Percentiles rank a stretch among this genome's conserved stretches.
Conservation (phyloP, 2,113 vertebrate species). For the Oncorhynchus clarkii region DNA sequence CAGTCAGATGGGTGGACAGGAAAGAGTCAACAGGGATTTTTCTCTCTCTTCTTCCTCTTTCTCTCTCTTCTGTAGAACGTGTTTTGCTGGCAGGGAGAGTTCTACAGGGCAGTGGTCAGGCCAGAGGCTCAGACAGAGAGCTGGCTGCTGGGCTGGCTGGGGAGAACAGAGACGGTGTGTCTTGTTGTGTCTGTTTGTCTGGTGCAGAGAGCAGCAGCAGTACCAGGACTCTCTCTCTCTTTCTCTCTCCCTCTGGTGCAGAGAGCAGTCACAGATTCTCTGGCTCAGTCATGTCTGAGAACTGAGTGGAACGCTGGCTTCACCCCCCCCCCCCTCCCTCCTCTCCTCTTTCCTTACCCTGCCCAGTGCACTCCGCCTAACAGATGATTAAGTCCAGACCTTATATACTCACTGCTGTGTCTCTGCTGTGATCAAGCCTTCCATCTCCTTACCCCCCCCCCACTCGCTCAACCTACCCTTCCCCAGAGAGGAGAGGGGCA, state of each 20-base stretch:
- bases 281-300: constrained; percentile 16
- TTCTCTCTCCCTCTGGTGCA: background rate
- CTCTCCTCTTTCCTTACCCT: background rate
- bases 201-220: constrained; percentile 36
- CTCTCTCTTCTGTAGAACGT: constrained; percentile 7
- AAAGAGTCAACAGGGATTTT: background rate
- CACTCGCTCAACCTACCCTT: background rate
- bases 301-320: background rate
- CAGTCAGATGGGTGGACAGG: background rate
- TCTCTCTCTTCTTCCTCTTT: background rate
- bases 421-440: constrained; percentile 23
- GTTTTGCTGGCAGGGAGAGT: background rate
- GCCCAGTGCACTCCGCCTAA: background rate
- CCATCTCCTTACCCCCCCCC: background rate
- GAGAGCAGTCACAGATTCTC: background rate
- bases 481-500: background rate
- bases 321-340: background rate
- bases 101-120: constrained; percentile 10
- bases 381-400: constrained; percentile 42
- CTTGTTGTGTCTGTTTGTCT: constrained; percentile 17
- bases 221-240: background rate
- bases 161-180: constrained; percentile 10
- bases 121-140: constrained; percentile 14
- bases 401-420: constrained; percentile 16
- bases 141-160: constrained; percentile 27